Base-by-base conservation (phyloP, 2,113 vertebrate genomes). In the Arenaria interpres region DNA sequence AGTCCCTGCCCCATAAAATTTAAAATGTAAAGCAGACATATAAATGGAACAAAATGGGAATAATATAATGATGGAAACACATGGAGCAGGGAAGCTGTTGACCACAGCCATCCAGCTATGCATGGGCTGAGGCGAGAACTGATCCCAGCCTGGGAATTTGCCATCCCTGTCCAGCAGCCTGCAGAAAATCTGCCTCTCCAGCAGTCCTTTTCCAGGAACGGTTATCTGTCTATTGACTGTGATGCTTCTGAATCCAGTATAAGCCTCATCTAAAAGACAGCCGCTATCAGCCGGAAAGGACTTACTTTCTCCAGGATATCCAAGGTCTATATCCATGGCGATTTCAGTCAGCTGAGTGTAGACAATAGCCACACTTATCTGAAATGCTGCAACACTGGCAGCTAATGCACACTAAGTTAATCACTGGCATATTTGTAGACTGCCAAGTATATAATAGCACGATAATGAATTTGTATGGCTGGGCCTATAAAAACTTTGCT, bases 401-500 rank as follows among this genome's bases (percentile, higher is more conserved):
- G 94, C 87, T 89, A 93, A 93, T 45, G 88, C 83, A 80, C 91
- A 54, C 92, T 51, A 76, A 93, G 83, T 96, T 96, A 96, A 97
- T 95, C 89, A 95, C 90, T 86, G 90, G 91, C 93, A 76, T 95
- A 94, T 95, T 88, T 96, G 94, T 95, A 88, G 91, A 82, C 94
- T 96, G 96, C 95, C 96, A 97, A 97, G 83, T 89, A 85, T 96
- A 97, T 96, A 96, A 96, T 91, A 81, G 94, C 25, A 2, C 46
- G 45, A 94, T 95, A 97, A 97, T 97, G 96, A 97, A 97, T 97
- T 96, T 96, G 96, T 95, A 94, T 93, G 92, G 94, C 94, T 75
- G 62, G 90, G 45, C 95, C 96, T 95, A 91, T 97, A 97, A 97
- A 97, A 97, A 97, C 96, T 96, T 94, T 96, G 95, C 77, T 97